Conservation (phyloP, 2,113 vertebrate genomes). For the Recurvirostra avosetta region DNA sequence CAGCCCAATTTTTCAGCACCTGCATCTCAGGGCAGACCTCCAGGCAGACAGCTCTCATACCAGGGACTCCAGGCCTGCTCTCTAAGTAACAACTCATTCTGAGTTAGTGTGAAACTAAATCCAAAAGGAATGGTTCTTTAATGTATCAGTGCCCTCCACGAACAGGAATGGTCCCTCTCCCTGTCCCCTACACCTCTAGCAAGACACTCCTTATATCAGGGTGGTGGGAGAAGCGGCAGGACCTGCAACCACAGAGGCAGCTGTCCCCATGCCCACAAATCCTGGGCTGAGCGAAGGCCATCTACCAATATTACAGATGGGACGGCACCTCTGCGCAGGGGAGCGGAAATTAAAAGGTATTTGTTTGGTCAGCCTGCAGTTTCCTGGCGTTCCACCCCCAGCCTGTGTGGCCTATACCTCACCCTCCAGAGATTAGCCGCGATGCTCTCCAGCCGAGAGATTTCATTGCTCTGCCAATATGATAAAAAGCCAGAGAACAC, state of each 20-base stretch:
- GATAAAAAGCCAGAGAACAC: not conserved
- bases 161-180: not conserved
- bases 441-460: not conserved
- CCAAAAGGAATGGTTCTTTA: not conserved
- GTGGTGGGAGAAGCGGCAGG: not conserved
- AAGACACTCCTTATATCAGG: not conserved
- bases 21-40: not conserved
- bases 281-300: not conserved
- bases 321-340: too few species aligned
- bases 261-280: not conserved
- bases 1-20: not conserved
- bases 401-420: not conserved
- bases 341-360: not conserved
- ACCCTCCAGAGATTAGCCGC: fast-evolving
- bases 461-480: not conserved
- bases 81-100: not conserved
- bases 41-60: not conserved
- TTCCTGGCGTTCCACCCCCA: too few species aligned
- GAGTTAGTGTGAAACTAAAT: not conserved
- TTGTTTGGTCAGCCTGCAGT: not conserved
- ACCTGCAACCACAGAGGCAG: not conserved
- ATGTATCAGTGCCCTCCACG: too few species aligned
- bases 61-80: not conserved
- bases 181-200: fast-evolving
- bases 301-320: not conserved